Percentiles rank a stretch among this genome's conserved stretches.
phyloP scores from a whole-genome alignment of 64 coral and sea anemone species.

The Montipora cactus region DNA sequence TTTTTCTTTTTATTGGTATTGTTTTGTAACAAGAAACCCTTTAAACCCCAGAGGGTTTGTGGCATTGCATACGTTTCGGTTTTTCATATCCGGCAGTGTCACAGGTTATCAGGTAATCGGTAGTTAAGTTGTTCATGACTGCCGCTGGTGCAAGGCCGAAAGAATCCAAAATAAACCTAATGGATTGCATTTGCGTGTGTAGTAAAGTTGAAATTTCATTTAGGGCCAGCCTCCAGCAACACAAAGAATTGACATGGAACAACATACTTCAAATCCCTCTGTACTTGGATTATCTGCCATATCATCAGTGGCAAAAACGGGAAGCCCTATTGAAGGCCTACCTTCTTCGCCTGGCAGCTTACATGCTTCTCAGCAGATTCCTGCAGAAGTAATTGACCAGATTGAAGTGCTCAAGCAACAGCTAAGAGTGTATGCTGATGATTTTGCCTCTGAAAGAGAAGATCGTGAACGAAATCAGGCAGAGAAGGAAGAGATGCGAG shows the following conservation, averaged over 20 bases:
- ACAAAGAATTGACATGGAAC: background rate
- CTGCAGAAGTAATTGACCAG: conserved; percentile 72
- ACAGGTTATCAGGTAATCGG: no score
- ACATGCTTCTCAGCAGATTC: background rate
- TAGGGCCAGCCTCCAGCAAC: background rate
- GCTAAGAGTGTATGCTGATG: conserved; percentile 90
- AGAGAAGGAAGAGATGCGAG: conserved; percentile 80
- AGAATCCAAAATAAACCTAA: no score
- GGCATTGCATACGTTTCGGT: no score
- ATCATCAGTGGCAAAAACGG: background rate
- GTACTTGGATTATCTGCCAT: background rate
- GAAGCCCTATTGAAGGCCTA: background rate
- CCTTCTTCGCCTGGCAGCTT: background rate
- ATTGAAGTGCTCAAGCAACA: conserved; percentile 97
- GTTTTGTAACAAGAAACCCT: no score
- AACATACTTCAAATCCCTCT: background rate
- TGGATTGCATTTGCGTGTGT: no score
- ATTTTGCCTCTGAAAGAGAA: conserved; percentile 80
- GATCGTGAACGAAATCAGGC: conserved; percentile 91
- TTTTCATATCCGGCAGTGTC: no score
- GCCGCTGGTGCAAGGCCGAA: no score
- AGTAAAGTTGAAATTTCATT: no score
- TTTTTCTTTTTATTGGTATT: no score
- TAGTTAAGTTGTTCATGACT: no score
- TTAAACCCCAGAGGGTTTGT: no score